Conservation (phyloP, 1,140 invertebrate species). For the Prorops nasuta region DNA sequence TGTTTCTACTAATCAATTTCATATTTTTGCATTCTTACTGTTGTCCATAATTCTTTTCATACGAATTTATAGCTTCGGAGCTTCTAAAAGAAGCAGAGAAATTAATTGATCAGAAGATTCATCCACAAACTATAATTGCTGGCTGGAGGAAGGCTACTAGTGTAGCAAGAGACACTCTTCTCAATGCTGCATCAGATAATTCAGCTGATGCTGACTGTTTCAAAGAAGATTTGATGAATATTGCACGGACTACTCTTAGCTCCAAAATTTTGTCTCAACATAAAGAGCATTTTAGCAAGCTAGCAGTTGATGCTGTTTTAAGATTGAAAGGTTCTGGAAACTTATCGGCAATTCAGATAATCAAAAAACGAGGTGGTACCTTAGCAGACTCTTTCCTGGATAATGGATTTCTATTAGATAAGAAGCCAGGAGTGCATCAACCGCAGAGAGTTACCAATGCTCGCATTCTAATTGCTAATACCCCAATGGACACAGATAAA, state of each 20-base stretch:
- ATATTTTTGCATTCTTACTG: constrained; percentile 4
- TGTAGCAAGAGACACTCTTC: constrained; percentile 80
- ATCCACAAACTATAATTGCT: constrained; percentile 96
- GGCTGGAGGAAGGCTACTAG: constrained; percentile 90
- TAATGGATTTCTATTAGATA: constrained; percentile 97
- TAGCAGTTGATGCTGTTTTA: constrained; percentile 94
- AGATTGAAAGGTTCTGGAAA: constrained; percentile 94
- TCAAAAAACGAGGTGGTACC: constrained; percentile 92
- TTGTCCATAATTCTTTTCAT: constrained; percentile 1
- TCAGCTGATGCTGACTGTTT: constrained; percentile 79
- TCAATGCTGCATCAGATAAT: constrained; percentile 76
- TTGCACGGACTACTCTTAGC: constrained; percentile 95
- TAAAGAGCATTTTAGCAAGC: constrained; percentile 93
- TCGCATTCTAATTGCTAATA: constrained; percentile 98
- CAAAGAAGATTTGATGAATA: constrained; percentile 89
- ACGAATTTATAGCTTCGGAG: constrained; percentile 74
- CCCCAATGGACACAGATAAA: constrained; percentile 99
- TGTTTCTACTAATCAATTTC: constrained; percentile 16
- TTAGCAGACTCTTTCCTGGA: constrained; percentile 96
- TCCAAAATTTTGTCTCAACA: constrained; percentile 98
- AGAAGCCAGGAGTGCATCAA: constrained; percentile 89
- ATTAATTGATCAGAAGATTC: constrained; percentile 90
- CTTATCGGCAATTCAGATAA: constrained; percentile 95
- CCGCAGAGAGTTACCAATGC: constrained; percentile 77
- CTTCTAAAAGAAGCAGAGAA: constrained; percentile 93